phyloP scores from a whole-genome alignment of 2,888 invertebrate genomes.

The Diaphora mendica region DNA sequence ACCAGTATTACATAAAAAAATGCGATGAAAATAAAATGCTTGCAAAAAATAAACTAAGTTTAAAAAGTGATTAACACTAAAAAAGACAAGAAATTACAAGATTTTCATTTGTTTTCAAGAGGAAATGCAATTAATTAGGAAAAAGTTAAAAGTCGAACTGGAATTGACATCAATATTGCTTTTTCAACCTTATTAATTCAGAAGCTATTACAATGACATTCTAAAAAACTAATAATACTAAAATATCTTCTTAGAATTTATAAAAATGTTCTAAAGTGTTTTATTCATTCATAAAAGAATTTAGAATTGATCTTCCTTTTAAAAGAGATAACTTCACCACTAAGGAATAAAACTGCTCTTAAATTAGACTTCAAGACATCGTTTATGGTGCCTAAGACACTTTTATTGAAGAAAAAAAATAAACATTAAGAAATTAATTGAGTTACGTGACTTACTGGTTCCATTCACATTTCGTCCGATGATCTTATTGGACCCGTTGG shows the following conservation, averaged over 20 bases:
- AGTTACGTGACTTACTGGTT: conserved; percentile 85
- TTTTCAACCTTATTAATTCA: not conserved
- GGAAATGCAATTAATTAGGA: too few relatives aligned
- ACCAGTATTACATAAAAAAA: too few relatives aligned
- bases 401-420: conserved; percentile 31
- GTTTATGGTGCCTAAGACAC: conserved; percentile 25
- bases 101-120: too few relatives aligned
- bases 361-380: conserved; percentile 17
- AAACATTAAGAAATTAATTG: conserved; percentile 50
- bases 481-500: conserved; percentile 87
- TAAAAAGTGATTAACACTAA: too few relatives aligned
- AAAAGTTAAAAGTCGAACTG: too few relatives aligned
- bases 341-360: conserved; percentile 18
- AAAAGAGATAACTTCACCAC: conserved; percentile 17
- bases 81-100: too few relatives aligned
- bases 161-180: not conserved
- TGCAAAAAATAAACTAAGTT: too few relatives aligned
- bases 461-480: conserved; percentile 89
- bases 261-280: not conserved
- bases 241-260: not conserved
- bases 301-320: not conserved
- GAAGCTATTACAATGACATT: not conserved
- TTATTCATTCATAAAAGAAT: not conserved
- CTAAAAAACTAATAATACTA: not conserved
- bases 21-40: too few relatives aligned